These are phyloP conservation scores for Oreochromis spilurus DNA, from an alignment of 2,113 vertebrate genomes.

Conservation along the genomic window DNA sequence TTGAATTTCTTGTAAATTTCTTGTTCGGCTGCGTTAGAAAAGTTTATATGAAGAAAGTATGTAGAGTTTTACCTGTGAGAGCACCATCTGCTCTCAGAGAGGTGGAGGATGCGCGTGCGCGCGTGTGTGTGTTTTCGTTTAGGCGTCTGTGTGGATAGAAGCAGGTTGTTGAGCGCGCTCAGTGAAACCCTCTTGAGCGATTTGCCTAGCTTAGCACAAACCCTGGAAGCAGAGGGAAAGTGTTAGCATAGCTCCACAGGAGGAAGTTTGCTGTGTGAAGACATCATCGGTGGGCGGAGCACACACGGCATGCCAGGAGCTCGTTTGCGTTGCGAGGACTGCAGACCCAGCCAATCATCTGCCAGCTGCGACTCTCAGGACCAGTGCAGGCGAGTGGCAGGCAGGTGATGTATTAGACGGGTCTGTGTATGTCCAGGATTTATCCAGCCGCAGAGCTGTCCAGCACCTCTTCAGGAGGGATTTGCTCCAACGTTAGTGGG, in stretches of 20 bases:
- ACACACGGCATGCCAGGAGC: neutral
- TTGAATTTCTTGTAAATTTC: neutral
- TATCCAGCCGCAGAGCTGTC: neutral
- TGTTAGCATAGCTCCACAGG: neutral
- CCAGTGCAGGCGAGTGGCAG: neutral
- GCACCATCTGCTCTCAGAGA: neutral
- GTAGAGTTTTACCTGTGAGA: neutral
- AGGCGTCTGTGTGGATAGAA: neutral
- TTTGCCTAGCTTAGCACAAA: constrained; percentile 25
- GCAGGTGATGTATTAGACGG: neutral
- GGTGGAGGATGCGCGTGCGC: neutral
- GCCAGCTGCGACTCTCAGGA: neutral
- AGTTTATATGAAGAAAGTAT: neutral
- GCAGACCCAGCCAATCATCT: neutral
- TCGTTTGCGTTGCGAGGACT: neutral
- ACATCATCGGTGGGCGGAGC: neutral
- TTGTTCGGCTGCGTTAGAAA: neutral
- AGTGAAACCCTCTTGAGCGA: neutral
- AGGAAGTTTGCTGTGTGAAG: neutral
- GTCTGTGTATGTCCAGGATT: neutral
- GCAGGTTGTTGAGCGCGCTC: neutral
- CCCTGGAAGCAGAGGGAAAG: neutral
- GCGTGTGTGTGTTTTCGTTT: neutral
- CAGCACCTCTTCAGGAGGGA: neutral
- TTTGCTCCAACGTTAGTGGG: neutral